phyloP scores from a whole-genome alignment of 1,140 invertebrate genomes.

The Gryllus bimaculatus region DNA sequence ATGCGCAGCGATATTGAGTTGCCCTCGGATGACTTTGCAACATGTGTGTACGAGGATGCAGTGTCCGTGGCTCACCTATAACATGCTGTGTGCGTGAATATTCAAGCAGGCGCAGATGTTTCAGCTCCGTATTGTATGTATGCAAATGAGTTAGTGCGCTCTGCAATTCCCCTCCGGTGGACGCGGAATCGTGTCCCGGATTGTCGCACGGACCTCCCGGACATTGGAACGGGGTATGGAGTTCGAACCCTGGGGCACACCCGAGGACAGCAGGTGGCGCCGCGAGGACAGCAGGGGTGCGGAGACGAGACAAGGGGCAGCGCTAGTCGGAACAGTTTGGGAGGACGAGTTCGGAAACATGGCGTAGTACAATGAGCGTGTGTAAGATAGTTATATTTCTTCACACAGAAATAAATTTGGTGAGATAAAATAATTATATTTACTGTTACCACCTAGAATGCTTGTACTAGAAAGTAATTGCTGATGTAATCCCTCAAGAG shows the following conservation, averaged over 20 bases:
- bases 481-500: too few relatives aligned
- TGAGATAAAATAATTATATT: not conserved
- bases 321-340: not conserved
- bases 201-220: not conserved
- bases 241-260: not conserved
- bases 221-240: not conserved
- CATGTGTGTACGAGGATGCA: too few relatives aligned
- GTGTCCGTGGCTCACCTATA: too few relatives aligned
- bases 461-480: too few relatives aligned
- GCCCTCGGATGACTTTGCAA: too few relatives aligned
- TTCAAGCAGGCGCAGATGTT: not conserved
- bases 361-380: not conserved
- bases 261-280: not conserved
- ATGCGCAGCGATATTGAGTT: too few relatives aligned
- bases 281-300: not conserved
- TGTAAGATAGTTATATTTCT: not conserved
- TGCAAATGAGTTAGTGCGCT: not conserved
- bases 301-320: not conserved
- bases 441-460: too few relatives aligned
- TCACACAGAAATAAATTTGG: not conserved
- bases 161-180: not conserved
- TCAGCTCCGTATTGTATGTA: not conserved
- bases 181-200: not conserved
- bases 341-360: not conserved
- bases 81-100: not conserved